Conservation (phyloP, 2,888 invertebrate species). For the Dynastes tityus region DNA sequence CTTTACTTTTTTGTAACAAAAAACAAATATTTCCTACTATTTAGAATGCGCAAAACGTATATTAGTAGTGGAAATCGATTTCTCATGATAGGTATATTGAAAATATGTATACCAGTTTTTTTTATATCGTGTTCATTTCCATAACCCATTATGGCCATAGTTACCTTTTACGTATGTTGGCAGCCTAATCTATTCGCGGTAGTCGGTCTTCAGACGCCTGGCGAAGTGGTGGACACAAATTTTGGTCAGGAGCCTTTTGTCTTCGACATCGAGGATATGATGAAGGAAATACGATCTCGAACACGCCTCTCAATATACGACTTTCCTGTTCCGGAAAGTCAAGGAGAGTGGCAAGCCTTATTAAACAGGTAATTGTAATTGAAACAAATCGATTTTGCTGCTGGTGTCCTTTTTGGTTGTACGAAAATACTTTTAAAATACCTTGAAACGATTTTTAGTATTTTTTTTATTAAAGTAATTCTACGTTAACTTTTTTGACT, state of each 20-base stretch:
- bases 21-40: too few species aligned
- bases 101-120: too few species aligned
- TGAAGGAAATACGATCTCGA: constrained; percentile 90
- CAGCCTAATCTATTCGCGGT: constrained; percentile 97
- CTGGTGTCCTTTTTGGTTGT: too few species aligned
- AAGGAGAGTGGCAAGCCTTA: constrained; percentile 93
- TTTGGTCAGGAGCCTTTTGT: constrained; percentile 98
- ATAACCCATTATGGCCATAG: neutral
- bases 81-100: too few species aligned
- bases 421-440: too few species aligned
- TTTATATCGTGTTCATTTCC: too few species aligned
- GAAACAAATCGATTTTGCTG: too few species aligned
- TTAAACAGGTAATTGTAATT: constrained; percentile 84
- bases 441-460: constrained; percentile 24
- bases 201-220: constrained; percentile 98
- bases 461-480: neutral
- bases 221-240: constrained; percentile 98
- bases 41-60: too few species aligned
- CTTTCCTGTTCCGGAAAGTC: constrained; percentile 88
- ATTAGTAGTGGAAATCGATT: too few species aligned
- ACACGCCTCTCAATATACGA: constrained; percentile 89
- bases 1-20: too few species aligned
- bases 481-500: constrained; percentile 24
- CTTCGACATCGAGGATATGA: constrained; percentile 98
- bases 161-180: neutral